phyloP scores from a whole-genome alignment of 92 coral and sea anemone species.

The Actinostola sp. region DNA sequence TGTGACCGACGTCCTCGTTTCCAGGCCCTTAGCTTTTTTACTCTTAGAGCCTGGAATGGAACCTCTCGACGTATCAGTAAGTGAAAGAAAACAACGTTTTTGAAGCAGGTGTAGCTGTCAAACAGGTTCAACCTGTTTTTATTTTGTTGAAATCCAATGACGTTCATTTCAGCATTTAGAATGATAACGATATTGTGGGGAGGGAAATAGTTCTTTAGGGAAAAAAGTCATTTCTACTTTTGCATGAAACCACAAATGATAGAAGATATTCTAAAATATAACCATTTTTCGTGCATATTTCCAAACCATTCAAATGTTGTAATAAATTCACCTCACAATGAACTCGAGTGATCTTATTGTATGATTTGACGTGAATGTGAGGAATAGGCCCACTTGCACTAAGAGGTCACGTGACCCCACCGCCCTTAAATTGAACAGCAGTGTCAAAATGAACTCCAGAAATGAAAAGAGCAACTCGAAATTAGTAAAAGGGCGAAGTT shows the following conservation, averaged over 20 bases:
- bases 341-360: not conserved
- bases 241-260: conserved; percentile 10
- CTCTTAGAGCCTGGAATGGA: no score
- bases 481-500: no score
- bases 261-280: conserved; percentile 13
- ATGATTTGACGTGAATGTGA: no score
- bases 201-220: not conserved
- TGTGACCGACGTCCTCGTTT: no score
- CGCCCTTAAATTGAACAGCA: no score
- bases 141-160: not conserved
- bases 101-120: not conserved
- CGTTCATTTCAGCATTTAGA: not conserved
- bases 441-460: no score
- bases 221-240: conserved; percentile 14
- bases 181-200: not conserved
- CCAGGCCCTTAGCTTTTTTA: no score
- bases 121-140: conserved; percentile 4
- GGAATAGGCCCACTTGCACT: no score
- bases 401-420: no score
- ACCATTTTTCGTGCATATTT: conserved; percentile 12
- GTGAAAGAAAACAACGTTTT: conserved; percentile 8
- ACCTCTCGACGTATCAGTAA: no score
- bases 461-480: no score
- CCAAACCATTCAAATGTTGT: conserved; percentile 4
- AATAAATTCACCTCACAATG: conserved; percentile 9